These are phyloP conservation scores for Drosophila virilis DNA, from an alignment of 1,140 invertebrate species.

Conservation along the genomic window DNA sequence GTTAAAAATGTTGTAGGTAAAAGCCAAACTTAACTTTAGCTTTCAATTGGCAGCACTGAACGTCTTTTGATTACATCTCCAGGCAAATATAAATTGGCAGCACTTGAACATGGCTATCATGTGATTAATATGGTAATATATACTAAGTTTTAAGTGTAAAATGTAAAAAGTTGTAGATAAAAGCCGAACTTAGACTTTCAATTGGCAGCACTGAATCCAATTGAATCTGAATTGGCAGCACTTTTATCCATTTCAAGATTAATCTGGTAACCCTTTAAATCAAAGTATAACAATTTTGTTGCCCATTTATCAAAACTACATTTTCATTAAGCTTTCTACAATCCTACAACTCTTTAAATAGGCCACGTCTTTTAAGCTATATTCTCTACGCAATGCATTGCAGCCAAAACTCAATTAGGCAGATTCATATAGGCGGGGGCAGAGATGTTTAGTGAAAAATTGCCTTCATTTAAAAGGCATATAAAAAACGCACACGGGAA, in stretches of 20 bases:
- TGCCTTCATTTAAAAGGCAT: conserved; percentile 41
- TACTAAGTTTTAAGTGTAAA: too few relatives aligned
- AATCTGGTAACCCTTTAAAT: not conserved
- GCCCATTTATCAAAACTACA: not conserved
- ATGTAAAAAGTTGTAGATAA: too few relatives aligned
- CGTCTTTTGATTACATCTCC: not conserved
- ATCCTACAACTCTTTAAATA: not conserved
- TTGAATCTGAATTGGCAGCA: too few relatives aligned
- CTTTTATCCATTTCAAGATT: not conserved
- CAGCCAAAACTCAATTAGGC: conserved; percentile 10
- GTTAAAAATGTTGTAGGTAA: too few relatives aligned
- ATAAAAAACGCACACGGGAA: conserved; percentile 10
- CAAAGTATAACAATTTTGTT: not conserved
- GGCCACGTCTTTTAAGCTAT: too few relatives aligned
- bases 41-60: not conserved
- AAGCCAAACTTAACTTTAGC: not conserved
- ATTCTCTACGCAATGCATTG: not conserved
- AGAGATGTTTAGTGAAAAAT: conserved; percentile 53
- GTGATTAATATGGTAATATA: not conserved
- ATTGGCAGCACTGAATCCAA: too few relatives aligned
- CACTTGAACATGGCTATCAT: not conserved
- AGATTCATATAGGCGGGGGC: not conserved
- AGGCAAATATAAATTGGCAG: not conserved
- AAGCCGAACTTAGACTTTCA: too few relatives aligned
- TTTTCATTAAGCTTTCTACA: not conserved